Evolutionary conservation across 2,888 invertebrate genomes (phyloP).

Genomic region (Heliconius charithonia): DNA sequence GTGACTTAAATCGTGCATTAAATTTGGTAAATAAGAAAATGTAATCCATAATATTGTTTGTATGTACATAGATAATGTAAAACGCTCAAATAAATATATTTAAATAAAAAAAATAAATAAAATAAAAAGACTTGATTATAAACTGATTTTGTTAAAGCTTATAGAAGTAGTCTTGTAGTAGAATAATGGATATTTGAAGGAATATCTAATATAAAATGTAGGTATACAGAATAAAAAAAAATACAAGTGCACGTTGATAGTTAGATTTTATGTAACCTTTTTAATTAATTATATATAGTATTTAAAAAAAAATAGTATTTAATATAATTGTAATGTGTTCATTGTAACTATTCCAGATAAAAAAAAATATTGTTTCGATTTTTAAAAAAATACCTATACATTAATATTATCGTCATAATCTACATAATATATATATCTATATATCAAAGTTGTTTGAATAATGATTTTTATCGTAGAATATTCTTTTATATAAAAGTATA

Average conservation of each 20-base stretch:
- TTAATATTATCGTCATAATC: constrained; percentile 34
- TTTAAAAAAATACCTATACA: constrained; percentile 32
- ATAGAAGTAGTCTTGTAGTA: constrained; percentile 69
- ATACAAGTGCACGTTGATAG: constrained; percentile 49
- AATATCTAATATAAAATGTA: constrained; percentile 48
- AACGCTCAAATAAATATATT: constrained; percentile 82
- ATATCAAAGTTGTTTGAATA: constrained; percentile 35
- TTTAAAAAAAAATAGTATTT: constrained; percentile 49
- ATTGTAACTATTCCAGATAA: constrained; percentile 49
- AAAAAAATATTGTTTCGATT: constrained; percentile 33
- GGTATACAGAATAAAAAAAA: constrained; percentile 43
- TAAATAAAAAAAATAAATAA: constrained; percentile 61
- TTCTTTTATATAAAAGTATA: no score
- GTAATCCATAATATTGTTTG: constrained; percentile 59
- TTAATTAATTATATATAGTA: constrained; percentile 52
- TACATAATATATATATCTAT: constrained; percentile 32
- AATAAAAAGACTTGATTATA: constrained; percentile 77
- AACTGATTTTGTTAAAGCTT: constrained; percentile 71
- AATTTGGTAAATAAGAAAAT: constrained; percentile 68
- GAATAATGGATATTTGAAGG: constrained; percentile 65
- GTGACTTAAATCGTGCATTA: constrained; percentile 83
- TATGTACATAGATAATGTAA: constrained; percentile 75
- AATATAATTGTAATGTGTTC: constrained; percentile 69
- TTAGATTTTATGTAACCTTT: constrained; percentile 58
- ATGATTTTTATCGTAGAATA: constrained; percentile 41